Evolutionary conservation across 2,113 vertebrate genomes (phyloP).

Genomic region (Mandrillus leucophaeus): DNA sequence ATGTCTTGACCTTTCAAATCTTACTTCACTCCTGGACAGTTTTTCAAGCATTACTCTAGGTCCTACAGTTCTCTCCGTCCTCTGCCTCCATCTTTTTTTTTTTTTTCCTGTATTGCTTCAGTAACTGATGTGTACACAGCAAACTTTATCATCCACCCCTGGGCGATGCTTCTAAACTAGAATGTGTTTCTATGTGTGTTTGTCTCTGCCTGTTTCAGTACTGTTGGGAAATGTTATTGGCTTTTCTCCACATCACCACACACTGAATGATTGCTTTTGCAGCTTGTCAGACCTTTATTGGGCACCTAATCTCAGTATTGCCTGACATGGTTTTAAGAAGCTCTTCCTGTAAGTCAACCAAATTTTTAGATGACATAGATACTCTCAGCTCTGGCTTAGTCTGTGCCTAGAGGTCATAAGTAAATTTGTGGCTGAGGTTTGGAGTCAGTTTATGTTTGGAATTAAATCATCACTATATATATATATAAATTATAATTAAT

Average conservation of each 20-base stretch:
- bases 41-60: background rate
- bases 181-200: background rate
- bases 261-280: constrained; percentile 21
- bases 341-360: background rate
- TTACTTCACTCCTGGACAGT: background rate
- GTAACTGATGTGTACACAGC: background rate
- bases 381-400: background rate
- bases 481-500: background rate
- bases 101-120: background rate
- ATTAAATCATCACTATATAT: background rate
- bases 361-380: background rate
- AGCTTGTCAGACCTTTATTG: background rate
- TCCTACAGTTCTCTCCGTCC: background rate
- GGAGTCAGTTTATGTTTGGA: background rate
- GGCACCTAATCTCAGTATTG: background rate
- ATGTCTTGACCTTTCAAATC: background rate
- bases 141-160: background rate
- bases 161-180: background rate
- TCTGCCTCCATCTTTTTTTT: background rate
- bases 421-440: background rate
- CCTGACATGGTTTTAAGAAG: constrained; percentile 24
- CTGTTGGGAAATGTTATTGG: background rate
- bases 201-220: background rate
- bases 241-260: constrained; percentile 22
- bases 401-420: background rate